Percentiles rank a stretch among this genome's conserved stretches.
Evolutionary conservation across 2,888 invertebrate species (phyloP).

Genomic region (Melikaiella ostensackeni): DNA sequence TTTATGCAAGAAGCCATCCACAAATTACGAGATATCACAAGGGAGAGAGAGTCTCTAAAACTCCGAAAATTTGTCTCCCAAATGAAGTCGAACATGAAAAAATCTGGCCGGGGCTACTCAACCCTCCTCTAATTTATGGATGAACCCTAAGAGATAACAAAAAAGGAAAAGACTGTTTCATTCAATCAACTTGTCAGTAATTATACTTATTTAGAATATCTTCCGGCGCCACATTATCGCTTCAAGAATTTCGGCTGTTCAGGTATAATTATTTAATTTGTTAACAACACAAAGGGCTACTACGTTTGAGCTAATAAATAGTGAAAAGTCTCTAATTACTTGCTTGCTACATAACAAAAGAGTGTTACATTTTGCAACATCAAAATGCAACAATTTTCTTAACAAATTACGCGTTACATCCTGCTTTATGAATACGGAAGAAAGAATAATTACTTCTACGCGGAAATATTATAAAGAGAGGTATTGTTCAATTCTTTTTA

Average conservation of each 20-base stretch:
- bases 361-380: neutral
- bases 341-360: neutral
- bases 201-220: slow-evolving; percentile 13
- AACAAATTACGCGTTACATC: slow-evolving; percentile 7
- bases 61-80: neutral
- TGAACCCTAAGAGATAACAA: neutral
- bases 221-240: neutral
- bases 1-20: neutral
- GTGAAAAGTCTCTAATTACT: neutral
- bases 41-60: neutral
- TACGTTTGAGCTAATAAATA: neutral
- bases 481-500: neutral
- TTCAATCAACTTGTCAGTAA: slow-evolving; percentile 27
- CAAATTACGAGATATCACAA: neutral
- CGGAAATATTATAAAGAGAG: neutral
- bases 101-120: too few relatives aligned
- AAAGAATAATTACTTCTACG: slow-evolving; percentile 9
- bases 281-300: neutral
- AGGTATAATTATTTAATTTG: neutral
- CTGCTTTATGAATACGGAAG: neutral
- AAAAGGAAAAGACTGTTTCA: slow-evolving; percentile 25
- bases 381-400: neutral
- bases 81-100: neutral
- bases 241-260: neutral
- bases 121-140: neutral